Evolutionary conservation across 1,140 invertebrate species (phyloP).

Genomic region (Atopsyche davidsoni): DNA sequence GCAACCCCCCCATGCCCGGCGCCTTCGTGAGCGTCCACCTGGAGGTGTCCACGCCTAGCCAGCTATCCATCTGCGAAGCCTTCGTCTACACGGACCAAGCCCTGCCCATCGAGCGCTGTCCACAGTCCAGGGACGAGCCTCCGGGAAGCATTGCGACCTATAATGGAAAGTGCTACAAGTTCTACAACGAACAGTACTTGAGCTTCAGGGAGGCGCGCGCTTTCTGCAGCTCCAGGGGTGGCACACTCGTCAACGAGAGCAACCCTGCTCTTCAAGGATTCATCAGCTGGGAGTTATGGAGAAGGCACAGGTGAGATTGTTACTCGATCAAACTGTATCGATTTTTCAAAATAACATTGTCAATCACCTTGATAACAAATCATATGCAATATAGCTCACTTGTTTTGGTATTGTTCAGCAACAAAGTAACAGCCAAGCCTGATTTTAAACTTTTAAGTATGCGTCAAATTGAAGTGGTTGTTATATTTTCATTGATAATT

Average conservation of each 20-base stretch:
- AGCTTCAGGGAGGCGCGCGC: conserved; percentile 73
- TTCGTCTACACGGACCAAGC: conserved; percentile 95
- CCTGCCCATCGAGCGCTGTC: conserved; percentile 86
- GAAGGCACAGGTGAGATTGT: conserved; percentile 65
- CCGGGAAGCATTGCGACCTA: conserved; percentile 89
- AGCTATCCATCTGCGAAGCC: conserved; percentile 89
- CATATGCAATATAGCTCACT: too few relatives aligned
- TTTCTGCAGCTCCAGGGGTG: conserved; percentile 74
- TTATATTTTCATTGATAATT: too few relatives aligned
- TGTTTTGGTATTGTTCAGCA: too few relatives aligned
- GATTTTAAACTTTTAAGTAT: background rate
- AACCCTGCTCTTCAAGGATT: conserved; percentile 92
- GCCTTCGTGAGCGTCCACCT: conserved; percentile 90
- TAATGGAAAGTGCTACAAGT: conserved; percentile 94
- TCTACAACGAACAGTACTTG: conserved; percentile 83
- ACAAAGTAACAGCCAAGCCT: too few relatives aligned
- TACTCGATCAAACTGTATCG: background rate
- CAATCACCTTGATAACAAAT: too few relatives aligned
- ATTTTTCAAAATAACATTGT: background rate
- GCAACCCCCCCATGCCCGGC: conserved; percentile 91
- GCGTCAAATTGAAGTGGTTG: too few relatives aligned
- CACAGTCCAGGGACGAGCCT: conserved; percentile 86
- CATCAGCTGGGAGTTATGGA: conserved; percentile 90
- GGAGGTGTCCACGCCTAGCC: conserved; percentile 62
- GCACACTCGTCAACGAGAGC: conserved; percentile 85